Conservation (phyloP, 2,797 vertebrate species). For the Rhadinocentrus ornatus region DNA sequence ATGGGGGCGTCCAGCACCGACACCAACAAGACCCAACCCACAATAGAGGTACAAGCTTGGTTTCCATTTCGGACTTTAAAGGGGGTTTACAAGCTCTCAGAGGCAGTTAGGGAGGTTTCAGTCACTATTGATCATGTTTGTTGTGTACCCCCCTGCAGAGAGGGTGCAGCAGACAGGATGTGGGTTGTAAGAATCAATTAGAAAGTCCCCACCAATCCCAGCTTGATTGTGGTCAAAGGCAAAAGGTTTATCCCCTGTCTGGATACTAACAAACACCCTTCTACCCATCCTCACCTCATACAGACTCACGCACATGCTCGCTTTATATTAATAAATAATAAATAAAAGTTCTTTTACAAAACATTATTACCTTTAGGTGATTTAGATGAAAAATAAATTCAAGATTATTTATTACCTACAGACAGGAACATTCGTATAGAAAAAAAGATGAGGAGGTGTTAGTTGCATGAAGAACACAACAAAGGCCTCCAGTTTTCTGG, state of each 20-base stretch:
- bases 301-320: background rate
- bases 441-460: background rate
- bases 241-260: slow-evolving; percentile 46
- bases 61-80: slow-evolving; percentile 7
- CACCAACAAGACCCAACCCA: slow-evolving; percentile 88
- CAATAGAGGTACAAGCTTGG: slow-evolving; percentile 81
- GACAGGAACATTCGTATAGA: background rate
- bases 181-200: slow-evolving; percentile 53
- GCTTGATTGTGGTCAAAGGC: slow-evolving; percentile 30
- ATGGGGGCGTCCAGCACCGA: slow-evolving; percentile 89
- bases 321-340: background rate
- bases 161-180: slow-evolving; percentile 33
- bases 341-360: background rate
- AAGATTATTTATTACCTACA: background rate
- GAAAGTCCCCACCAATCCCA: slow-evolving; percentile 72
- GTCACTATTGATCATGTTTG: slow-evolving; percentile 42
- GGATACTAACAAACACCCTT: background rate
- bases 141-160: background rate
- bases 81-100: slow-evolving; percentile 38
- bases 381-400: background rate
- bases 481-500: background rate
- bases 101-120: slow-evolving; percentile 34
- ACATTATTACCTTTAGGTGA: background rate
- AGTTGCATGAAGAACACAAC: background rate
- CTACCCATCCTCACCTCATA: background rate